A percentile compares a stretch with the other conserved stretches of the same genome.
Conservation (phyloP, 1,140 invertebrate species). For the Caenorhabditis briggsae region DNA sequence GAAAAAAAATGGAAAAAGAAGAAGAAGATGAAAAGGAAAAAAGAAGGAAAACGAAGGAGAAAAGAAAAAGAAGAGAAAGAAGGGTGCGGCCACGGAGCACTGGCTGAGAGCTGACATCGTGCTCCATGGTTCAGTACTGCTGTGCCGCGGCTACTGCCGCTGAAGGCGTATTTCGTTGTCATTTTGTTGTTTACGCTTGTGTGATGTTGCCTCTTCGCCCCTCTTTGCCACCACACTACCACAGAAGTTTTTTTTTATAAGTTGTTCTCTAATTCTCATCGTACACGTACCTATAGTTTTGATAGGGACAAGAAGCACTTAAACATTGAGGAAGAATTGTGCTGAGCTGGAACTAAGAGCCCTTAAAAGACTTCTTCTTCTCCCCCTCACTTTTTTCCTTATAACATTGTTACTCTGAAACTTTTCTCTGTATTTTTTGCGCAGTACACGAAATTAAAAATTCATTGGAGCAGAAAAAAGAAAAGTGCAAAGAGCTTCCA, state of each 20-base stretch:
- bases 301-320: no score
- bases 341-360: no score
- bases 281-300: neutral
- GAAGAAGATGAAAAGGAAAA: neutral
- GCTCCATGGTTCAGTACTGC: neutral
- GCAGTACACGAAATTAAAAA: neutral
- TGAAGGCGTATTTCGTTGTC: slow-evolving; percentile 37
- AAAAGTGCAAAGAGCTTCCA: neutral
- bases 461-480: slow-evolving; percentile 11
- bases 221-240: neutral
- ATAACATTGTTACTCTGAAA: neutral
- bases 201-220: no score
- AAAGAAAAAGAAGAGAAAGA: neutral
- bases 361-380: neutral
- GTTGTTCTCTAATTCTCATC: slow-evolving; percentile 19
- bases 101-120: slow-evolving; percentile 37
- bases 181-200: slow-evolving; percentile 48
- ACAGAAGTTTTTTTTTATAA: neutral
- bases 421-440: neutral
- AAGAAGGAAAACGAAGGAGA: neutral
- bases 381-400: neutral
- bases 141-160: neutral
- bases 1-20: neutral
- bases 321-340: no score
- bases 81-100: neutral